These are phyloP conservation scores for Nebria salina DNA, from an alignment of 2,888 invertebrate genomes.

Conservation along the genomic window DNA sequence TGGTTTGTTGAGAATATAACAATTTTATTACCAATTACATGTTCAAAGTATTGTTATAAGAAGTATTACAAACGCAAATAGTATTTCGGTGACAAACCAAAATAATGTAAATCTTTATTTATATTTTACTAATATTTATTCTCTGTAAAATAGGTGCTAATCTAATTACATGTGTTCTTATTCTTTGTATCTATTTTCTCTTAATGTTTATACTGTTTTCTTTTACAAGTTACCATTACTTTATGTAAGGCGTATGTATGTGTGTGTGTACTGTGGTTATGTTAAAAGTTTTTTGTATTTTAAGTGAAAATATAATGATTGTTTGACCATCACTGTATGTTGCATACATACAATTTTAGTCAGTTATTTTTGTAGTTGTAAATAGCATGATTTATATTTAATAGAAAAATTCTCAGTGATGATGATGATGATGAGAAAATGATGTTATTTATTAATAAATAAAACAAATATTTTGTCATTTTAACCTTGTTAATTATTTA, in stretches of 20 bases:
- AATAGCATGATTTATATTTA: slow-evolving; percentile 26
- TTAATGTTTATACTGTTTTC: background rate
- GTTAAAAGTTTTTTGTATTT: slow-evolving; percentile 10
- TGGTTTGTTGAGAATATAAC: slow-evolving; percentile 25
- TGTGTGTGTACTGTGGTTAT: slow-evolving; percentile 15
- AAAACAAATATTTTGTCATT: slow-evolving; percentile 44
- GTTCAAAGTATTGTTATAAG: slow-evolving; percentile 29
- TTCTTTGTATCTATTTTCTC: slow-evolving; percentile 16
- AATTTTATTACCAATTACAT: slow-evolving; percentile 17
- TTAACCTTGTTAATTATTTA: slow-evolving; percentile 12
- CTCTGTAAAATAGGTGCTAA: slow-evolving; percentile 24
- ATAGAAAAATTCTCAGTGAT: slow-evolving; percentile 28
- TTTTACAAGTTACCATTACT: slow-evolving; percentile 33
- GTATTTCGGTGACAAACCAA: slow-evolving; percentile 24
- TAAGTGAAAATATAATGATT: background rate
- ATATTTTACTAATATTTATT: slow-evolving; percentile 28
- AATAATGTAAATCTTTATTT: slow-evolving; percentile 24
- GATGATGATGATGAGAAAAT: slow-evolving; percentile 13
- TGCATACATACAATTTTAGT: slow-evolving; percentile 35
- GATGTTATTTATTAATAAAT: slow-evolving; percentile 42
- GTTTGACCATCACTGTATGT: slow-evolving; percentile 7
- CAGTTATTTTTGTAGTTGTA: slow-evolving; percentile 42
- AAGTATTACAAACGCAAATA: slow-evolving; percentile 6
- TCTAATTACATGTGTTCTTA: slow-evolving; percentile 13
- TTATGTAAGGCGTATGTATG: slow-evolving; percentile 19